Evolutionary conservation across 1,140 invertebrate species (phyloP).

Genomic region (Trichoplusia ni): DNA sequence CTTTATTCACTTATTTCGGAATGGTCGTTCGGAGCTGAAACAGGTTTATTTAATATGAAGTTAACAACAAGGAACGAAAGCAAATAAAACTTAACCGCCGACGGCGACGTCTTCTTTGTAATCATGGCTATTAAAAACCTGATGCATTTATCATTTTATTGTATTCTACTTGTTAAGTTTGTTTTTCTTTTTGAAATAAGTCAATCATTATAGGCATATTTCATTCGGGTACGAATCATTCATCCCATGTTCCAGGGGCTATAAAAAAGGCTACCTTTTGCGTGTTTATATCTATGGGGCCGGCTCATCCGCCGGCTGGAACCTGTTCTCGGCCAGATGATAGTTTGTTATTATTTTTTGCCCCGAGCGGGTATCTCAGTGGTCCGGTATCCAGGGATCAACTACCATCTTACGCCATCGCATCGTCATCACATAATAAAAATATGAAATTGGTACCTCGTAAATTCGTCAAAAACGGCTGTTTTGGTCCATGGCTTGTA

Average conservation of each 20-base stretch:
- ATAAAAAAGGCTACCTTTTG: constrained; percentile 61
- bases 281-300: constrained; percentile 58
- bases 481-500: too few species aligned
- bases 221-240: constrained; percentile 30
- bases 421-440: constrained; percentile 3
- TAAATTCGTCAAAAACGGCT: too few species aligned
- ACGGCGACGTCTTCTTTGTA: constrained; percentile 8
- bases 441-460: constrained; percentile 9
- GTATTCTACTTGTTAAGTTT: constrained; percentile 1
- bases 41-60: constrained; percentile 9
- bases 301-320: constrained; percentile 54
- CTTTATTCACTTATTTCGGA: constrained; percentile 12
- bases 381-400: constrained; percentile 12
- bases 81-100: constrained; percentile 4
- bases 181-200: constrained; percentile 2
- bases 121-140: constrained; percentile 17
- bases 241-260: constrained; percentile 44
- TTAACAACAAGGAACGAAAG: constrained; percentile 3
- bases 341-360: constrained; percentile 74
- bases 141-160: constrained; percentile 21
- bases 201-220: constrained; percentile 20
- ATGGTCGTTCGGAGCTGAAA: constrained; percentile 3
- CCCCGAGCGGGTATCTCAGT: constrained; percentile 34
- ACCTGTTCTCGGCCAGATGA: constrained; percentile 68
- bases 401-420: constrained; percentile 32